phyloP scores from a whole-genome alignment of 2,797 vertebrate species.

The Danio choprae region DNA sequence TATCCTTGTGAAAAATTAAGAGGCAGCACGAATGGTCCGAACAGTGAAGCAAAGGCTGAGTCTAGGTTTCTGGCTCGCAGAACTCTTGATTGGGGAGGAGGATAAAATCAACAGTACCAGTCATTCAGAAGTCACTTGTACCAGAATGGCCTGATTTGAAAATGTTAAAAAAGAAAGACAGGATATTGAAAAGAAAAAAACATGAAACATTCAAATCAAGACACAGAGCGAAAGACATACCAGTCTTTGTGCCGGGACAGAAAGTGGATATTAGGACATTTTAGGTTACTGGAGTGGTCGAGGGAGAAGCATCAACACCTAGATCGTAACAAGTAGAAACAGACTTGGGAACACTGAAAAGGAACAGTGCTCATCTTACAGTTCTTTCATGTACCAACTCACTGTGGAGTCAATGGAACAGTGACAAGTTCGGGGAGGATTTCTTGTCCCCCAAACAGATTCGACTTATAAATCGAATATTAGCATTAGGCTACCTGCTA shows the following conservation, averaged over 20 bases:
- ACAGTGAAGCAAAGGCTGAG: too few relatives aligned
- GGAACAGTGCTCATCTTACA: background rate
- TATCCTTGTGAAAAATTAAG: too few relatives aligned
- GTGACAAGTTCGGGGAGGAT: background rate
- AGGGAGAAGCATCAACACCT: background rate
- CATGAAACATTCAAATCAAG: conserved; percentile 6
- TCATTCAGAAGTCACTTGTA: background rate
- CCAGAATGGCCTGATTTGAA: conserved; percentile 1
- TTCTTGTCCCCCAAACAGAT: background rate
- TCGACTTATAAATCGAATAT: background rate
- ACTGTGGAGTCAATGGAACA: background rate
- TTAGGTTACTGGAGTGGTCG: background rate
- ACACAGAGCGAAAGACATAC: conserved; percentile 29
- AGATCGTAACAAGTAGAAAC: conserved; percentile 9
- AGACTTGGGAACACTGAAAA: background rate
- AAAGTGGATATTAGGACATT: background rate
- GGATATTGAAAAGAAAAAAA: conserved; percentile 11
- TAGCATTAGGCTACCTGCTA: background rate
- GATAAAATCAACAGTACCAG: conserved; percentile 3
- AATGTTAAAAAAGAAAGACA: conserved; percentile 27
- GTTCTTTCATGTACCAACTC: background rate
- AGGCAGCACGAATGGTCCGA: too few relatives aligned
- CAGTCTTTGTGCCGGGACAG: background rate
- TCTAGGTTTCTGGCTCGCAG: conserved; percentile 33
- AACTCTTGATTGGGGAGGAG: conserved; percentile 35